Base-by-base conservation (phyloP, 2,113 vertebrate genomes). In the Suncus etruscus region DNA sequence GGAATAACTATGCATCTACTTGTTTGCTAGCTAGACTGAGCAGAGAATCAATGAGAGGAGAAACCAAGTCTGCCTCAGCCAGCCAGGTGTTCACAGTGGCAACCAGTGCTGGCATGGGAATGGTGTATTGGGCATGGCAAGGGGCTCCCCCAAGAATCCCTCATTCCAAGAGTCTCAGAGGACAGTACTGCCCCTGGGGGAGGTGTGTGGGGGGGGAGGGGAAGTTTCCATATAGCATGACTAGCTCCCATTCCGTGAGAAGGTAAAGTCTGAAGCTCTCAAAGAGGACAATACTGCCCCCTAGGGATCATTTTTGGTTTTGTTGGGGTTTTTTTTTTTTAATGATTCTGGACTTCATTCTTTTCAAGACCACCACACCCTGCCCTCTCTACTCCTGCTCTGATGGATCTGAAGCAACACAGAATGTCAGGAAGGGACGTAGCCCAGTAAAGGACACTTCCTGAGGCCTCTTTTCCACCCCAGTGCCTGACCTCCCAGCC, bases 151-250 rank as follows among this genome's bases (percentile, higher is more conserved):
- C 24, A 2, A 20, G 48, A 47, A 22, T 66, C 18, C 51, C 83
- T 58, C n/a, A 39, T 24, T 45, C 12, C 0, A 1, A 2, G 8
- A 58, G 27, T 91, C 83, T 94, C 63, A 79, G 72, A 91, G 39
- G 61, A 48, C 12, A 73, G 20, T 78, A 91, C 80, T 94, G 93
- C 96, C 94, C 93, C 78, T 93, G 94, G 88, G 25, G 48, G 88
- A 86, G n/a, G n/a, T n/a, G n/a, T n/a, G n/a, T n/a, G 39, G 39
- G 3, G 39, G 39, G 39, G 39, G 39, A 5, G 39, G 39, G 39
- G 39, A 5, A 39, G 39, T 39, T 39, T 39, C n/a, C n/a, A n/a
- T n/a, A n/a, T n/a, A n/a, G 39, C 39, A 39, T 39, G 39, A 39
- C 3, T 39, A 39, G 5, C 39, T 72, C 83, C 58, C n/a, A 39